Conservation (phyloP, 2,113 vertebrate genomes). For the Otolemur garnettii region DNA sequence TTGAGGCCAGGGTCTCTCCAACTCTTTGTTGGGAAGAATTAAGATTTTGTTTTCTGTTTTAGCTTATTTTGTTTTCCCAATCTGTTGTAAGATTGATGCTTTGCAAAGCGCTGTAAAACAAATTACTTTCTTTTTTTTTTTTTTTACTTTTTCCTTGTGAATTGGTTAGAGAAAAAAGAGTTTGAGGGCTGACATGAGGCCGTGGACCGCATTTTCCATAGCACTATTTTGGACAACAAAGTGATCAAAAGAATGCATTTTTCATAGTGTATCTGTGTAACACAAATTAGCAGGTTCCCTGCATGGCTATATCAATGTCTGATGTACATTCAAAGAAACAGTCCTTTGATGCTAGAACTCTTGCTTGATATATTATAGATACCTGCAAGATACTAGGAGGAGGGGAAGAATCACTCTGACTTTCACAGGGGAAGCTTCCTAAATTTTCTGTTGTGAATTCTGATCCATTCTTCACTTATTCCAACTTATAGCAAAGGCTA, state of each 20-base stretch:
- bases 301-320: not conserved
- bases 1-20: not conserved
- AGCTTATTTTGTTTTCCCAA: not conserved
- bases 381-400: not conserved
- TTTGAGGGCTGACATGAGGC: not conserved
- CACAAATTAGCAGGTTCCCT: not conserved
- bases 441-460: not conserved
- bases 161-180: not conserved
- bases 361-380: not conserved
- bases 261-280: not conserved
- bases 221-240: not conserved
- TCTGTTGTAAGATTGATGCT: not conserved
- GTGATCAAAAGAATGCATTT: not conserved
- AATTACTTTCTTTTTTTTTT: not conserved
- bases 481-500: not conserved
- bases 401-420: not conserved
- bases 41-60: not conserved
- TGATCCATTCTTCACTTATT: not conserved
- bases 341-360: not conserved
- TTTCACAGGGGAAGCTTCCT: not conserved
- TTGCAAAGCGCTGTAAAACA: not conserved
- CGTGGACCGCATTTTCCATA: not conserved
- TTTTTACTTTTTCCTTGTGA: not conserved
- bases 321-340: not conserved
- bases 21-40: not conserved